Evolutionary conservation across 2,113 vertebrate genomes (phyloP).

Genomic region (Mionectes macconnelli): DNA sequence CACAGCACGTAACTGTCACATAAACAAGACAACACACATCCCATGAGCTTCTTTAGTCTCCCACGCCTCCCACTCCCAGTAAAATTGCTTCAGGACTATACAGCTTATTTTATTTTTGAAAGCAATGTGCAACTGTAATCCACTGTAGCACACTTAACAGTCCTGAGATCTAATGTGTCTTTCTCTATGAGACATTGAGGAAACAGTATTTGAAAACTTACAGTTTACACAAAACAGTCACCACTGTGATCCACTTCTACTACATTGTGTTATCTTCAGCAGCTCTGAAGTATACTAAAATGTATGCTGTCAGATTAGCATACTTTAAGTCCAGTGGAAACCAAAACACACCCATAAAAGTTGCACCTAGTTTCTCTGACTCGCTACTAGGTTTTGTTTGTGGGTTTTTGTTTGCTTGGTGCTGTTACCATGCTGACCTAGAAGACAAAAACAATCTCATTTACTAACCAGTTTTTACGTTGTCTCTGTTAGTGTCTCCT

Average conservation of each 20-base stretch:
- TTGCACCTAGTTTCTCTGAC: not conserved
- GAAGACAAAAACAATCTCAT: not conserved
- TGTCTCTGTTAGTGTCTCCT: not conserved
- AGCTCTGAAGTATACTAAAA: too few species aligned
- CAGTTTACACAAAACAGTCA: not conserved
- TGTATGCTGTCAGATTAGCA: not conserved
- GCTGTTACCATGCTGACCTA: not conserved
- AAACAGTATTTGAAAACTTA: not conserved
- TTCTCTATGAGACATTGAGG: not conserved
- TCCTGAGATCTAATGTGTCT: not conserved
- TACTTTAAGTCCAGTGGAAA: not conserved
- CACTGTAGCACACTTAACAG: not conserved
- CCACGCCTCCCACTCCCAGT: not conserved
- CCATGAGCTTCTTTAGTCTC: not conserved
- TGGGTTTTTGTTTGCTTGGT: not conserved
- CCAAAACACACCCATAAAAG: fast-evolving
- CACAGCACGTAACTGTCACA: not conserved
- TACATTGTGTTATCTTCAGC: not conserved
- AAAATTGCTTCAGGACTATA: not conserved
- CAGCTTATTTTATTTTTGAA: not conserved
- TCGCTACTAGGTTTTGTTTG: fast-evolving
- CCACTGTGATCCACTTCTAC: not conserved
- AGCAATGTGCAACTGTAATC: not conserved
- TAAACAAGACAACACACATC: not conserved
- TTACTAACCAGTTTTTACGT: not conserved